A percentile compares a stretch with the other conserved stretches of the same genome.
Evolutionary conservation across 1,140 invertebrate species (phyloP).

Genomic region (Hyposmocoma kahamanoa): DNA sequence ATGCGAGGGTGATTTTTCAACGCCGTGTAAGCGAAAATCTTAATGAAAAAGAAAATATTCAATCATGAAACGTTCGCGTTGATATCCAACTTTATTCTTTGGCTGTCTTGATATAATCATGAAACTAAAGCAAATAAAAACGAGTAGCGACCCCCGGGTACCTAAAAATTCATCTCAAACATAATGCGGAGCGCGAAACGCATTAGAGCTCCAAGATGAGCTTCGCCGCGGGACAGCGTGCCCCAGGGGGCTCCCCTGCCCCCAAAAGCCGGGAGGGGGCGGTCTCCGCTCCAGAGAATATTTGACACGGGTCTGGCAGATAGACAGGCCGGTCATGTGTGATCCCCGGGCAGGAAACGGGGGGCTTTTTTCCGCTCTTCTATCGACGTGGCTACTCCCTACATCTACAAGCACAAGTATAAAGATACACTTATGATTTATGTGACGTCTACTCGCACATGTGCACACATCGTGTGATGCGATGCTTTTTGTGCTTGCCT

Average conservation of each 20-base stretch:
- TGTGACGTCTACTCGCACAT: constrained; percentile 52
- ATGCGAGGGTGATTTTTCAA: constrained; percentile 62
- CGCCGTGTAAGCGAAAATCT: constrained; percentile 54
- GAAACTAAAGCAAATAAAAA: constrained; percentile 20
- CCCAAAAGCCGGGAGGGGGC: constrained; percentile 44
- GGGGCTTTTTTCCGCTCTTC: constrained; percentile 61
- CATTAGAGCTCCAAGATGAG: constrained; percentile 70
- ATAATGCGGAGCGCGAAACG: constrained; percentile 49
- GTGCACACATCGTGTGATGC: constrained; percentile 51
- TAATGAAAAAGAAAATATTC: constrained; percentile 66
- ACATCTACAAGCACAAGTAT: constrained; percentile 44
- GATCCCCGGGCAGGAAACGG: constrained; percentile 67
- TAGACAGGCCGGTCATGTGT: constrained; percentile 72
- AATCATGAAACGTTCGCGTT: constrained; percentile 29
- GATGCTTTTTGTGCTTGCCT: constrained; percentile 39
- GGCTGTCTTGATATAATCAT: not conserved
- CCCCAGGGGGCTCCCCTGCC: constrained; percentile 55
- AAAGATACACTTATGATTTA: constrained; percentile 66
- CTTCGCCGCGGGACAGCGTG: constrained; percentile 66
- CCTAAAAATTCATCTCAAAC: constrained; percentile 59
- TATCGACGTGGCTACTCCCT: constrained; percentile 54
- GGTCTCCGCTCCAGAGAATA: constrained; percentile 70
- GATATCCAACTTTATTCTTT: constrained; percentile 7
- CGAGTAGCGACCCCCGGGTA: constrained; percentile 20
- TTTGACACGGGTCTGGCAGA: constrained; percentile 73